Base-by-base conservation (phyloP, 2,113 vertebrate species). In the Hippocampus abdominalis region DNA sequence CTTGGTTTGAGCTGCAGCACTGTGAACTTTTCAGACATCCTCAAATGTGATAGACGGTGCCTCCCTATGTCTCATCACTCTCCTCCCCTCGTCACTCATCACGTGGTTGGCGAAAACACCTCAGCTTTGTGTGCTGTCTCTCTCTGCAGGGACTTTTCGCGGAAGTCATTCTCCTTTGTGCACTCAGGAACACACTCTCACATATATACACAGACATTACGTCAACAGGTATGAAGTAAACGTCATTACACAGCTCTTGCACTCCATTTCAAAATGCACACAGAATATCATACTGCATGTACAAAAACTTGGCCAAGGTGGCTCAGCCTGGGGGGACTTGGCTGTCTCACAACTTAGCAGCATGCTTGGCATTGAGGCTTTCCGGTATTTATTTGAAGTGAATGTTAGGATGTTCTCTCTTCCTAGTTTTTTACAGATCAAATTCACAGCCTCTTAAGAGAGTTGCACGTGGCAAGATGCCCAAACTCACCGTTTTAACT, bases 1-100 rank as follows among this genome's bases (percentile, higher is more conserved):
- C 53, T 63, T 68, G 70, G 75, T 81, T 84, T 83, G 80, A 87
- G 73, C 63, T 64, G 62, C 60, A 67, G 62, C 56, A 65, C 80
- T 9, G 80, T 80, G 65, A 76, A 81, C 68, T 74, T 80, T 81
- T 72, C 74, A 82, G 73, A 46, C 60, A 71, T 74, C 65, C 67
- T 78, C 63, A 79, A 61, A 78, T 68, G 36, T 77, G 29, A 73
- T 62, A 27, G 68, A 69, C 69, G 3, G 0, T 20, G 13, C 65
- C 44, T 74, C 66, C 15, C 48, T 66, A 57, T 66, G 6, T 25
- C 2, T 36, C 20, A 23, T 25, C 65, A 8, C 68, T 66, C 51
- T 63, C 62, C 2, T 62, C 54, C 39, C 63, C 64, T 40, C 27
- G 25, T 77, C 83, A 82, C 68, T 82, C 77, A 72, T 72, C 56